These are phyloP conservation scores for Gobionotothen gibberifrons DNA, from an alignment of 2,797 vertebrate genomes.

Conservation along the genomic window DNA sequence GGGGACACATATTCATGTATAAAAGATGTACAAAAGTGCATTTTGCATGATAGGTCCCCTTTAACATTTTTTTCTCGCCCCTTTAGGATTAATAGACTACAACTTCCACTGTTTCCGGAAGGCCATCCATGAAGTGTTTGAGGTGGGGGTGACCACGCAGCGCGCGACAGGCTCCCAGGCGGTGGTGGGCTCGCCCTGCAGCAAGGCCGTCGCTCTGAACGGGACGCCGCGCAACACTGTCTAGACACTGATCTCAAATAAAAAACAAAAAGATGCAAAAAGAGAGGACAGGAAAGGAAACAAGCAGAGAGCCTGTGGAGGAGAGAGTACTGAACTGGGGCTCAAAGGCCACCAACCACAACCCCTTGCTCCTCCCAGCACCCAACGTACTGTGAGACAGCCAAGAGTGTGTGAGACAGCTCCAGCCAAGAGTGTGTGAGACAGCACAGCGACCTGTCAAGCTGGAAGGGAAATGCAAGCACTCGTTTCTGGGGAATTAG, in stretches of 20 bases:
- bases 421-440: constrained; percentile 43
- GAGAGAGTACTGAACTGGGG: constrained; percentile 67
- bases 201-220: constrained; percentile 94
- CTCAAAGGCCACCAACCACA: constrained; percentile 57
- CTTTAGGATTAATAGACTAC: constrained; percentile 98
- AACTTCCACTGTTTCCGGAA: constrained; percentile 99
- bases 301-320: constrained; percentile 62
- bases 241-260: constrained; percentile 77
- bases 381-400: constrained; percentile 51
- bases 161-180: constrained; percentile 86
- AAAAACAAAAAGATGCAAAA: constrained; percentile 45
- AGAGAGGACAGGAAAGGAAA: constrained; percentile 47
- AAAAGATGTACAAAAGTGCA: too few species aligned
- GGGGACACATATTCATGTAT: too few species aligned
- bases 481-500: constrained; percentile 58
- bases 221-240: constrained; percentile 94
- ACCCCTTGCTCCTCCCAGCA: constrained; percentile 59
- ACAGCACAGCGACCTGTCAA: constrained; percentile 51
- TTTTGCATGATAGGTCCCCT: too few species aligned
- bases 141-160: constrained; percentile 93
- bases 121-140: constrained; percentile 99
- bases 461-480: constrained; percentile 63
- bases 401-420: constrained; percentile 20
- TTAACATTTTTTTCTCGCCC: background rate
- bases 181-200: constrained; percentile 86